phyloP scores from a whole-genome alignment of 2,888 invertebrate species.

The Dryocosmus kuriphilus region DNA sequence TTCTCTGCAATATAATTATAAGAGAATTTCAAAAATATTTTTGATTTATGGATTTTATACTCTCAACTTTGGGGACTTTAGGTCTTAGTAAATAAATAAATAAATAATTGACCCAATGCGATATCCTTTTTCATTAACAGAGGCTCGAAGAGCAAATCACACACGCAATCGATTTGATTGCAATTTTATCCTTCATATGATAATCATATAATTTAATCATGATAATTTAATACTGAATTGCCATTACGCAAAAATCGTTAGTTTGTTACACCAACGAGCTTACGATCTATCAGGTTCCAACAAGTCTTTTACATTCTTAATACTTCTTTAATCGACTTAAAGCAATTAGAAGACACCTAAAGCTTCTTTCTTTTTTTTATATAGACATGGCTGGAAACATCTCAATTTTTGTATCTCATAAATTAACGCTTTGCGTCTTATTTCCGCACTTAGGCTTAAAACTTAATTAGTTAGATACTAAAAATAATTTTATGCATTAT shows the following conservation, averaged over 20 bases:
- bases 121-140: background rate
- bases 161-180: conserved; percentile 10
- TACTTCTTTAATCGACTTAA: conserved; percentile 11
- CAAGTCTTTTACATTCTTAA: conserved; percentile 33
- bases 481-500: conserved; percentile 19
- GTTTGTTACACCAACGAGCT: conserved; percentile 21
- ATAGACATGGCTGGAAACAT: background rate
- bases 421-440: conserved; percentile 4
- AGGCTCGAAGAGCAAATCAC: background rate
- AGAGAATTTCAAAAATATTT: background rate
- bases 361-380: conserved; percentile 1
- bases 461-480: background rate
- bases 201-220: conserved; percentile 16
- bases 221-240: conserved; percentile 38
- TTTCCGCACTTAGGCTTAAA: background rate
- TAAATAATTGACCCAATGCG: conserved; percentile 8
- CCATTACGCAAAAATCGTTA: conserved; percentile 14
- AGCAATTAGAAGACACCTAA: conserved; percentile 11
- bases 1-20: background rate
- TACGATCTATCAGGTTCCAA: conserved; percentile 32
- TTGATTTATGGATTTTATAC: background rate
- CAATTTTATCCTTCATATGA: conserved; percentile 1
- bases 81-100: conserved; percentile 20
- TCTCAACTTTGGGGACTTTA: background rate
- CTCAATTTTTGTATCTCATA: background rate